Evolutionary conservation across 2,888 invertebrate species (phyloP).

Genomic region (Callyntrura sp.): DNA sequence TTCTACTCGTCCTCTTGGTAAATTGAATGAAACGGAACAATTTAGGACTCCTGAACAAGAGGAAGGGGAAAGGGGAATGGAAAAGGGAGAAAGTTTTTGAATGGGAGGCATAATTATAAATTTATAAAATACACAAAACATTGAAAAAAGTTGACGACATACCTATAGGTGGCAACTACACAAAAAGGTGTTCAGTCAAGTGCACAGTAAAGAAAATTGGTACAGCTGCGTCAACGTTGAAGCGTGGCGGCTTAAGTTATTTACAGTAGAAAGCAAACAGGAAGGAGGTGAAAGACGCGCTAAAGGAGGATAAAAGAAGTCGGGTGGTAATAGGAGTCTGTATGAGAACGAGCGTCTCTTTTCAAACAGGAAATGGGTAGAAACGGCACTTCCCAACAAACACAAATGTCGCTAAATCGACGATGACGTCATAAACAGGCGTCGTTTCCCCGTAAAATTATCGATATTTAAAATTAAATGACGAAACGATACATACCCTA

Average conservation of each 20-base stretch:
- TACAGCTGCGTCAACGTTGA: too few species aligned
- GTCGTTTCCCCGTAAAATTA: too few species aligned
- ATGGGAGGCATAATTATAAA: slow-evolving; percentile 57
- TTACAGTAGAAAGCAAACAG: slow-evolving; percentile 20
- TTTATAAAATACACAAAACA: slow-evolving; percentile 62
- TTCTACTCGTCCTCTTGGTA: too few species aligned
- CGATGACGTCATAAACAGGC: too few species aligned
- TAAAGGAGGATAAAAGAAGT: background rate
- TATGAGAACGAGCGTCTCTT: background rate
- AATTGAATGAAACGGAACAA: slow-evolving; percentile 3
- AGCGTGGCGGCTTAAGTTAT: background rate
- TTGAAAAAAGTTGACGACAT: background rate
- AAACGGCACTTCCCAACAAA: too few species aligned
- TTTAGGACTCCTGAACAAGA: too few species aligned
- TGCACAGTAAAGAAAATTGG: too few species aligned
- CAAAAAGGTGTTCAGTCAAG: too few species aligned
- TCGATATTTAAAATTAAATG: too few species aligned
- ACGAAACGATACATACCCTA: too few species aligned
- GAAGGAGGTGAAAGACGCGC: slow-evolving; percentile 15
- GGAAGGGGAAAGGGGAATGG: background rate
- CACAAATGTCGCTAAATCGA: too few species aligned
- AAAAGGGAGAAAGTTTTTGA: slow-evolving; percentile 22
- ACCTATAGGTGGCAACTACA: background rate
- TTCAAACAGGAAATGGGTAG: background rate
- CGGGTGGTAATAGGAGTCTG: slow-evolving; percentile 22